A percentile compares a stretch with the other conserved stretches of the same genome.
phyloP scores from a whole-genome alignment of 2,888 invertebrate species.

The Dorcus hopei region DNA sequence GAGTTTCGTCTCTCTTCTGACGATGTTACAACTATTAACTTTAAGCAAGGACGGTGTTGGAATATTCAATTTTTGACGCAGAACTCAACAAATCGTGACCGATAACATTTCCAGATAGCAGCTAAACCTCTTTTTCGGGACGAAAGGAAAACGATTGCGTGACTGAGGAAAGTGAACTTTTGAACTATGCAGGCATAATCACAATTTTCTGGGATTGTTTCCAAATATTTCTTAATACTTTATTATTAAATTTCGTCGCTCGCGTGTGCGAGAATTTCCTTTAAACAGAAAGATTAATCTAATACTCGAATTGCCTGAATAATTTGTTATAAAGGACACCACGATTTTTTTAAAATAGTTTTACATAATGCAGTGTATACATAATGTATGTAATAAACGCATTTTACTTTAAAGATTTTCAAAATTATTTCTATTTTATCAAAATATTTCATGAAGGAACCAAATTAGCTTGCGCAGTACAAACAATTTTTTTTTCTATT shows the following conservation, averaged over 20 bases:
- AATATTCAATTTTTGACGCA: background rate
- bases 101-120: background rate
- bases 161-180: slow-evolving; percentile 22
- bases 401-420: too few relatives aligned
- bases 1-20: too few relatives aligned
- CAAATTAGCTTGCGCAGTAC: too few relatives aligned
- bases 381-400: background rate
- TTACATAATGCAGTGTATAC: background rate
- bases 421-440: background rate
- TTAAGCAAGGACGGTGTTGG: too few relatives aligned
- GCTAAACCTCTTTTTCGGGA: background rate
- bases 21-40: too few relatives aligned
- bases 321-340: background rate
- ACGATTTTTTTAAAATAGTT: background rate
- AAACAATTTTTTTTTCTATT: too few relatives aligned
- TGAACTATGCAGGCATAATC: slow-evolving; percentile 24
- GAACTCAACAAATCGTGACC: background rate
- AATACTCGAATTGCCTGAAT: too few relatives aligned
- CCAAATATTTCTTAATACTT: slow-evolving; percentile 20
- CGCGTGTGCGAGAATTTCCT: slow-evolving; percentile 12
- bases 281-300: too few relatives aligned
- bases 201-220: slow-evolving; percentile 20
- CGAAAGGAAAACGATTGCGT: slow-evolving; percentile 17
- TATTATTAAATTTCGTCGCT: slow-evolving; percentile 18
- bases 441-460: background rate